Evolutionary conservation across 92 coral and sea anemone genomes (phyloP).

Genomic region (Epizoanthus stellaris): DNA sequence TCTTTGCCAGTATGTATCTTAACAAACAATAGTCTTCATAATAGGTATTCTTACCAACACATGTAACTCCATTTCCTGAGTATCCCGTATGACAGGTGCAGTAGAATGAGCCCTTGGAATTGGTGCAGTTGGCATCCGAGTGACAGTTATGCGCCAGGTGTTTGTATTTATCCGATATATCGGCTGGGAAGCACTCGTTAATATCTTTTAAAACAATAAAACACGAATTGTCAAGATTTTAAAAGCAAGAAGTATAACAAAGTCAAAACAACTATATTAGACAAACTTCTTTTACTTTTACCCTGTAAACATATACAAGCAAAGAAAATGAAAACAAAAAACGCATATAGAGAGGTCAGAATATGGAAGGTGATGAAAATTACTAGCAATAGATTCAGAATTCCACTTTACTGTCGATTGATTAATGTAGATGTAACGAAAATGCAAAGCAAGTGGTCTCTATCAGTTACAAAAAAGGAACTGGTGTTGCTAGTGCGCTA

Average conservation of each 20-base stretch:
- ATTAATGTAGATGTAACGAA: background rate
- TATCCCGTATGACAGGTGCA: constrained; percentile 80
- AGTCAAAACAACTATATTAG: background rate
- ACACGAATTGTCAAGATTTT: background rate
- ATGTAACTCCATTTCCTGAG: constrained; percentile 82
- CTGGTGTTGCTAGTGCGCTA: too few species aligned
- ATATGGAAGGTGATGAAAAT: too few species aligned
- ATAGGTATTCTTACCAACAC: constrained; percentile 49
- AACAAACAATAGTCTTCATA: background rate
- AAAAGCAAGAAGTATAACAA: too few species aligned
- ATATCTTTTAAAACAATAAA: constrained; percentile 55
- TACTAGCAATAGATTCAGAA: too few species aligned
- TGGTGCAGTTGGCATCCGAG: constrained; percentile 75
- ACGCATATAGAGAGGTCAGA: too few species aligned
- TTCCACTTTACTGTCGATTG: too few species aligned
- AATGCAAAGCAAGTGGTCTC: background rate
- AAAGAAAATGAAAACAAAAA: background rate
- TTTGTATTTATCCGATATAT: background rate
- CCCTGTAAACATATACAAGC: too few species aligned
- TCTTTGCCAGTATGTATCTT: too few species aligned
- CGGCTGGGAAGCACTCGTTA: constrained; percentile 67
- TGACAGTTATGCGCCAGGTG: constrained; percentile 48
- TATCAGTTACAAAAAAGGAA: too few species aligned
- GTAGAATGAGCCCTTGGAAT: constrained; percentile 85
- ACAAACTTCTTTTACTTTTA: too few species aligned